These are phyloP conservation scores for Meiosimyza platycephala DNA, from an alignment of 2,888 invertebrate genomes.

Conservation along the genomic window DNA sequence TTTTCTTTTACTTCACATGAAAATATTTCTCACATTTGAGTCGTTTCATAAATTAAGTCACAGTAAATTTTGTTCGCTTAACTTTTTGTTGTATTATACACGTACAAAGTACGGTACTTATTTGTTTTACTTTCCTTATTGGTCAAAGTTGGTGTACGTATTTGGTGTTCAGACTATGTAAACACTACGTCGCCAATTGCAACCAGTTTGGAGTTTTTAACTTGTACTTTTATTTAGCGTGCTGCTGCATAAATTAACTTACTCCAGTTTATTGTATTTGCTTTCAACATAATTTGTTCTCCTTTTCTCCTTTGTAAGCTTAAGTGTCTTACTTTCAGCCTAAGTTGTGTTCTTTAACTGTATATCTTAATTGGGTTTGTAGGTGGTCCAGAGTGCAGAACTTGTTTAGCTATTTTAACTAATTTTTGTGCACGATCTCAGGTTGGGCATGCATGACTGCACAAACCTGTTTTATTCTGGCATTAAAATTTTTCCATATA, in stretches of 20 bases:
- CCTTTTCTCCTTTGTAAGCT: neutral
- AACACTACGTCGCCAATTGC: neutral
- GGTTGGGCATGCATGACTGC: constrained; percentile 1
- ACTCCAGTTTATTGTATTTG: neutral
- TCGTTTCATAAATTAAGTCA: neutral
- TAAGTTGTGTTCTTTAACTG: no score
- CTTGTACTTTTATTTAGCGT: constrained; percentile 2
- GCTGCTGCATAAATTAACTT: constrained; percentile 11
- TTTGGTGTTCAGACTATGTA: neutral
- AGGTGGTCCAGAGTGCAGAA: constrained; percentile 24
- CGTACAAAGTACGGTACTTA: neutral
- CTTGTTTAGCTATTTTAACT: constrained; percentile 5
- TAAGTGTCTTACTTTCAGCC: no score
- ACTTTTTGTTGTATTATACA: neutral
- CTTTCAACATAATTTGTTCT: neutral
- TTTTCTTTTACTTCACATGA: neutral
- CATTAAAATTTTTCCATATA: neutral
- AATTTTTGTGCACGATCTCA: neutral
- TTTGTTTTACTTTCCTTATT: neutral
- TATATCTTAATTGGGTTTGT: constrained; percentile 18
- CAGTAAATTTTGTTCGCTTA: neutral
- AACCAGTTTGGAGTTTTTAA: neutral
- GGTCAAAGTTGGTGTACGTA: neutral
- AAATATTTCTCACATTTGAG: constrained; percentile 4
- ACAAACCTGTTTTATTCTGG: neutral